Conservation (phyloP, 2,888 invertebrate genomes). For the Tanypteryx hageni region DNA sequence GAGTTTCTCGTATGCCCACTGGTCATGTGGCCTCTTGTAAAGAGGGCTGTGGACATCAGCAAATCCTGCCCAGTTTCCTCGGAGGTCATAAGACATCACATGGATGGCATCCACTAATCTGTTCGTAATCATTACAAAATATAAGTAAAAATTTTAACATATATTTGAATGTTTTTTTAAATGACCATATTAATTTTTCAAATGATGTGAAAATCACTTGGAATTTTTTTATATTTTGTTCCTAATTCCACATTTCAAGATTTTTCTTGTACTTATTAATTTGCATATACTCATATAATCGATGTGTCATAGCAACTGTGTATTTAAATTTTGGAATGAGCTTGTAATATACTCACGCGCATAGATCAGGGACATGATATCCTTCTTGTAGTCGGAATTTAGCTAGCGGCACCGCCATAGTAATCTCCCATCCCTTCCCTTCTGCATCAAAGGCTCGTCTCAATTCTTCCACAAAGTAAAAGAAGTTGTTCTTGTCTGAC, state of each 20-base stretch:
- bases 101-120: conserved; percentile 88
- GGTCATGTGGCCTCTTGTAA: conserved; percentile 90
- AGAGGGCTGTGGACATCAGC: conserved; percentile 93
- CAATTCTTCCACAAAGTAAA: conserved; percentile 89
- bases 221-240: too few relatives aligned
- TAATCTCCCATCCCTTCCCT: conserved; percentile 89
- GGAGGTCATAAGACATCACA: conserved; percentile 90
- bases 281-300: too few relatives aligned
- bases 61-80: conserved; percentile 94
- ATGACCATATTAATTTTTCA: too few relatives aligned
- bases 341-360: conserved; percentile 81
- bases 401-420: conserved; percentile 92
- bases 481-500: conserved; percentile 89
- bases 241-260: too few relatives aligned
- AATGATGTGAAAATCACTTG: too few relatives aligned
- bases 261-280: too few relatives aligned
- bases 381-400: conserved; percentile 92
- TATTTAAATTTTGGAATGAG: too few relatives aligned
- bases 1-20: conserved; percentile 92
- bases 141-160: background rate
- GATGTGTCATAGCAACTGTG: too few relatives aligned
- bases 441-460: conserved; percentile 86
- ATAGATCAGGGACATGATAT: conserved; percentile 92
- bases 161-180: too few relatives aligned
- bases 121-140: conserved; percentile 66